Conservation (phyloP, 2,797 vertebrate species). For the Enteromius mattozi region DNA sequence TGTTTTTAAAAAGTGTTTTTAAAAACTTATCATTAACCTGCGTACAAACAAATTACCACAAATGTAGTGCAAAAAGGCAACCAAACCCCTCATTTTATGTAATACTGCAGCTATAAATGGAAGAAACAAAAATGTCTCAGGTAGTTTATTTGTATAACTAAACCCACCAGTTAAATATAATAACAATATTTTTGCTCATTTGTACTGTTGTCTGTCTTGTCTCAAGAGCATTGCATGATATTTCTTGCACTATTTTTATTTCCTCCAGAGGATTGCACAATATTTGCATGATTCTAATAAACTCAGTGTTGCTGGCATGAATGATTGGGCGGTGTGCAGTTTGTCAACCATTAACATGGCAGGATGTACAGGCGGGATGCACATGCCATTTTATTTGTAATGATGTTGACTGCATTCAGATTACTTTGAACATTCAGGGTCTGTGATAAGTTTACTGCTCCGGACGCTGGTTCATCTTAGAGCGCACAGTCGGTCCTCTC, state of each 20-base stretch:
- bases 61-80: neutral
- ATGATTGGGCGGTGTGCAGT: neutral
- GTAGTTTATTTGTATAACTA: neutral
- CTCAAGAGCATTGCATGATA: neutral
- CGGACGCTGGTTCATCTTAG: neutral
- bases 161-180: neutral
- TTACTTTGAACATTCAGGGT: neutral
- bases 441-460: neutral
- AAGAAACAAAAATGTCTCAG: neutral
- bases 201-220: neutral
- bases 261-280: neutral
- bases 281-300: neutral
- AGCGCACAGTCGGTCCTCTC: neutral
- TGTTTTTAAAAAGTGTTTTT: neutral
- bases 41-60: too few relatives aligned
- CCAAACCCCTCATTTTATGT: neutral
- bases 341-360: conserved; percentile 17
- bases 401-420: neutral
- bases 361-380: neutral
- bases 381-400: neutral
- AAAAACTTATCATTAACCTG: neutral
- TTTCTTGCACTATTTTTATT: neutral
- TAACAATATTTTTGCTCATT: neutral
- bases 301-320: conserved; percentile 1
- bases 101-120: neutral